Conservation (phyloP, 2,113 vertebrate genomes). For the Chaetodon auriga region DNA sequence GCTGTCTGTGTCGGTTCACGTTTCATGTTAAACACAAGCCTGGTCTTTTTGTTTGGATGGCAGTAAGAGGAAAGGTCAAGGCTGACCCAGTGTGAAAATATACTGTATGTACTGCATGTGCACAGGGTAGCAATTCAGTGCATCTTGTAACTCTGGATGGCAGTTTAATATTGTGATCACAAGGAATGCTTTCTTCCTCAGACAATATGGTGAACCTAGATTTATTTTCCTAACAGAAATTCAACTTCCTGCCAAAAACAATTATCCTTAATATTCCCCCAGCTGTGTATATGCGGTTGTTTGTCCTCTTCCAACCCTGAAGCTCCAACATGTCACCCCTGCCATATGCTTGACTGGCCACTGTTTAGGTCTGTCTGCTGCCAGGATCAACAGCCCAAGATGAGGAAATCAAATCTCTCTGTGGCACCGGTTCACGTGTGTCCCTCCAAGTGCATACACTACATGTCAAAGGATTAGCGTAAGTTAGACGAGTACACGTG, state of each 20-base stretch:
- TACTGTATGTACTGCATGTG: not conserved
- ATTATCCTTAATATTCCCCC: slow-evolving; percentile 24
- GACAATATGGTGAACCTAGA: not conserved
- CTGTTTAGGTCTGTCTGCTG: slow-evolving; percentile 32
- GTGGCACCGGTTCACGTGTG: slow-evolving; percentile 44
- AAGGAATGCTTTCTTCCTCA: not conserved
- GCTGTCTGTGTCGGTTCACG: not conserved
- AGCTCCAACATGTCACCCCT: not conserved
- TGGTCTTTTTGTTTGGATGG: not conserved
- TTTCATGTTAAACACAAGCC: slow-evolving; percentile 13
- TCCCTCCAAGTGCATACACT: slow-evolving; percentile 45
- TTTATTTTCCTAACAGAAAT: slow-evolving; percentile 6
- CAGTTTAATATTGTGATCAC: not conserved
- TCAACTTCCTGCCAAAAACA: not conserved
- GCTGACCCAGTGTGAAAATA: not conserved
- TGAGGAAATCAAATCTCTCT: slow-evolving; percentile 55
- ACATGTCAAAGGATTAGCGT: slow-evolving; percentile 60
- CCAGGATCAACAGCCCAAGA: slow-evolving; percentile 53
- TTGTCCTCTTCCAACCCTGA: slow-evolving; percentile 22
- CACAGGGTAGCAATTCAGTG: not conserved
- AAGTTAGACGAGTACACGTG: slow-evolving; percentile 63
- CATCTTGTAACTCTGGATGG: not conserved
- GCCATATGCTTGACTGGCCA: slow-evolving; percentile 44
- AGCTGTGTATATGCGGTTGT: slow-evolving; percentile 14
- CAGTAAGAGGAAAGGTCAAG: slow-evolving; percentile 2